Evolutionary conservation across 1,140 invertebrate species (phyloP), one percentile per base, ranked within the genome.

Genomic region (Heliconius himera): DNA sequence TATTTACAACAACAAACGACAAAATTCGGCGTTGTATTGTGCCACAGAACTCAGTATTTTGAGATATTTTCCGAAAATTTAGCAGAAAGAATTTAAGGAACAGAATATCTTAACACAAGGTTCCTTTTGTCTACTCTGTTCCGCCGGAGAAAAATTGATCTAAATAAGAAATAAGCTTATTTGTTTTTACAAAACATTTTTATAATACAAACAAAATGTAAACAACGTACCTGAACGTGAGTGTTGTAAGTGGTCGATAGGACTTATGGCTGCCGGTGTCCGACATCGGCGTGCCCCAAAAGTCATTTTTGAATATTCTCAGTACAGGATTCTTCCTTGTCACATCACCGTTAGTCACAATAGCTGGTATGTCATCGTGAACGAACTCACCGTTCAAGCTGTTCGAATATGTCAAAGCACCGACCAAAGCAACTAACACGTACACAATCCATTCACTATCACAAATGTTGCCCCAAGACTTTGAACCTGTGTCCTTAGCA

Each of bases 261-360:
- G 97, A 98, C 94, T 98, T 98, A 92, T 98, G 97, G 87, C 97
- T 98, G 85, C 95, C 95, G 38, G 96, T 95, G 91, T 98, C 97
- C 18, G 96, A 95, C 97, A 99, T 98, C 8, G 97, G 97, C 38
- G 97, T 98, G 16, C 98, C 98, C 98, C 98, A 99, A 89, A 98
- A 99, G 91, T 99, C 98, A 93, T 99, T 97, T 81, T 95, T 95
- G 83, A 98, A 96, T 29, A 98, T 94, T 76, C 96, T 95, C 54
- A 90, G 88, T 74, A 97, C 87, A 0, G 96, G 95, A 54, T 96
- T 96, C 51, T 95, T 94, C 0, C 96, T 97, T 36, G 97, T 94
- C 20, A 99, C 97, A 90, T 99, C 98, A 84, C 96, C 96, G 93
- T 99, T 99, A 70, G 96, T 95, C 75, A 97, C 96, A 71, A 99